Evolutionary conservation across 2,888 invertebrate species (phyloP), one percentile per base, ranked within the genome.

Genomic region (Spodoptera littoralis): DNA sequence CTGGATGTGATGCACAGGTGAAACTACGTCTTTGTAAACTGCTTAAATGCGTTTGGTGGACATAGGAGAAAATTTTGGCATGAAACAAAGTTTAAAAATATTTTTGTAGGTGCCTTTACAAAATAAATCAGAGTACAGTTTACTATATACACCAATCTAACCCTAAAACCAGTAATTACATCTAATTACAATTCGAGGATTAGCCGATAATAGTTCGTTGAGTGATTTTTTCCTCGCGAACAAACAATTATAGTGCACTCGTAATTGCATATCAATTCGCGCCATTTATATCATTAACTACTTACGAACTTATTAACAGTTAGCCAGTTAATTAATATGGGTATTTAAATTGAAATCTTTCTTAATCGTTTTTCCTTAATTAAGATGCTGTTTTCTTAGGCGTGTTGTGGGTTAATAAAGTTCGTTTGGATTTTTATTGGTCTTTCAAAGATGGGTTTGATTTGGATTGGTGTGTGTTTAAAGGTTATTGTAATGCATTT

Each of bases 151-250:
- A 27, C 36, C 50, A 12, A 47, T 36, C 45, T 61, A 82, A 42
- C 77, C 56, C 79, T 77, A 70, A 80, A 74, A 76, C 56, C 64
- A 61, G 72, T 76, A 62, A 81, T 82, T 81, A 78, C 53, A 70
- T 62, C 66, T 77, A 77, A 78, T 84, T 80, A 80, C 71, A 69
- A 73, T 79, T 80, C 62, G 62, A 64, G 61, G 66, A 75, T 76
- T 76, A 79, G 70, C 72, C 79, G 54, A 66, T 83, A 85, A 86
- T 84, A 63, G 78, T 50, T 71, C 65, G 72, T 65, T 76, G 78
- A 85, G 83, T 83, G 83, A 77, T 84, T 86, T 87, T 87, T 86
- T 85, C 59, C 60, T 56, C 48, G 65, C 71, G 11, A 53, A 48
- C 60, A 70, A 65, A 78, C 82, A 77, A 80, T 82, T 80, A 79